A percentile compares a stretch with the other conserved stretches of the same genome.
Conservation (phyloP, 2,113 vertebrate species). For the Actinemys pallida region DNA sequence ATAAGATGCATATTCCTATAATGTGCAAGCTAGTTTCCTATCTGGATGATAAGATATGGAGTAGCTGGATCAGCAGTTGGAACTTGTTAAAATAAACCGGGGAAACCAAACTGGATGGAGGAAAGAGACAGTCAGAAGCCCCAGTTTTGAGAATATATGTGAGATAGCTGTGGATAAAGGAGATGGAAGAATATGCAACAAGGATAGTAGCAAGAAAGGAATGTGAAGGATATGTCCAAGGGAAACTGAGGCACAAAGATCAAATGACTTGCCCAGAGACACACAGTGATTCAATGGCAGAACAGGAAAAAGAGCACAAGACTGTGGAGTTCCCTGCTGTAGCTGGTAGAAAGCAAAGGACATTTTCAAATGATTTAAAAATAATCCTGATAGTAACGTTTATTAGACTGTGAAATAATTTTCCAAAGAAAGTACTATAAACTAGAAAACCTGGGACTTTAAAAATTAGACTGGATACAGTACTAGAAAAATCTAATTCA, state of each 20-base stretch:
- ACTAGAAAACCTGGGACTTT: not conserved
- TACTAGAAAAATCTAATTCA: not conserved
- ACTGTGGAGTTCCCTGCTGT: rapidly evolving
- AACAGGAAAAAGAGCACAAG: not conserved
- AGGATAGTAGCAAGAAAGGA: not conserved
- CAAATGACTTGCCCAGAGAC: not conserved
- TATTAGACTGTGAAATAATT: not conserved
- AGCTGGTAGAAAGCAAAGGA: not conserved
- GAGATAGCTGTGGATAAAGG: not conserved
- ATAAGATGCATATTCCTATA: not conserved
- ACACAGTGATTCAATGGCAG: not conserved
- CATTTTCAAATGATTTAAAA: not conserved
- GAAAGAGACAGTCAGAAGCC: not conserved
- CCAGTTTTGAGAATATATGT: not conserved
- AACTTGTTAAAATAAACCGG: not conserved
- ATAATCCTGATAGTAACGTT: not conserved
- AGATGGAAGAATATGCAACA: not conserved
- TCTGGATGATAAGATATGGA: too few species aligned
- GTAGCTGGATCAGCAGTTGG: too few species aligned
- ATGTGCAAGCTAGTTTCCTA: not conserved
- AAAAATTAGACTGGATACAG: not conserved
- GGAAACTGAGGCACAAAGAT: not conserved
- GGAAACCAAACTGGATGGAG: not conserved
- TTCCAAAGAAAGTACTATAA: not conserved
- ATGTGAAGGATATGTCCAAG: not conserved